phyloP scores from a whole-genome alignment of 2,113 vertebrate genomes.

The Solea solea region DNA sequence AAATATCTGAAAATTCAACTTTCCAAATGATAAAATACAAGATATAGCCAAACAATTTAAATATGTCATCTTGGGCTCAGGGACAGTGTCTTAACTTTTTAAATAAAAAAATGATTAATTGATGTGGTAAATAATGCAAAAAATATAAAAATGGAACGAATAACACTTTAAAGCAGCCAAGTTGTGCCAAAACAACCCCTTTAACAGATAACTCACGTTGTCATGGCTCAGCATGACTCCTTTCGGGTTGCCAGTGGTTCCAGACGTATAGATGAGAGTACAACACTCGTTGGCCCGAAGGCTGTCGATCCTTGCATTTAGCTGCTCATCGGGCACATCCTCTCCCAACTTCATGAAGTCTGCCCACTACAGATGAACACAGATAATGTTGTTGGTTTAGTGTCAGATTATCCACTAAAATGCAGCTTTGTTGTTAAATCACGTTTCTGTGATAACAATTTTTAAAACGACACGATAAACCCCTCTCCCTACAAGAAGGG shows the following conservation, averaged over 20 bases:
- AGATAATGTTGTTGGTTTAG: background rate
- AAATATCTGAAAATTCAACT: too few relatives aligned
- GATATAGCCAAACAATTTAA: too few relatives aligned
- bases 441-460: background rate
- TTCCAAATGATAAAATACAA: too few relatives aligned
- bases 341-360: conserved; percentile 82
- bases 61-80: too few relatives aligned
- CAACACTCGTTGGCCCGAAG: conserved; percentile 84
- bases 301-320: conserved; percentile 73
- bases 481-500: too few relatives aligned
- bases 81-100: too few relatives aligned
- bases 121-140: too few relatives aligned
- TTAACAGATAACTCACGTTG: conserved; percentile 73
- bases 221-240: conserved; percentile 87
- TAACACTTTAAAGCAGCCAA: background rate
- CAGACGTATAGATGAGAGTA: conserved; percentile 83
- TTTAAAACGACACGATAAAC: too few relatives aligned
- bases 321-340: conserved; percentile 62
- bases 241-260: conserved; percentile 82
- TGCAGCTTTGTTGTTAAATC: background rate
- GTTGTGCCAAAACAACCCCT: background rate
- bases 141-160: background rate
- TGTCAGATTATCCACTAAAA: too few relatives aligned
- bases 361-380: conserved; percentile 75
- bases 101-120: too few relatives aligned